These are phyloP conservation scores for Erebia epiphron DNA, from an alignment of 2,888 invertebrate species.

Conservation along the genomic window DNA sequence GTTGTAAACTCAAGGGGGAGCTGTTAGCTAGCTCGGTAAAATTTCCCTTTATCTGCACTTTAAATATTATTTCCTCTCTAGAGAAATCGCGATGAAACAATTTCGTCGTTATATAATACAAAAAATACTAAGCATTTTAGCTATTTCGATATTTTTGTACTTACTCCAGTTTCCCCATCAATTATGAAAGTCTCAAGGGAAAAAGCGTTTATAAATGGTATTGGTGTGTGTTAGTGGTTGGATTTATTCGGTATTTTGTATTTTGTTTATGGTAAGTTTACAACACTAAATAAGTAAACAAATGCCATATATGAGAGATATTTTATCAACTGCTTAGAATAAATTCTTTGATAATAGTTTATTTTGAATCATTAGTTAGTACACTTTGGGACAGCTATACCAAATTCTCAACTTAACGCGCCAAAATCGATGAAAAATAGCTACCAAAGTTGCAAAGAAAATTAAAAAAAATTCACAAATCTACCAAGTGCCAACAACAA, in stretches of 20 bases:
- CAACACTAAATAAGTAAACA: background rate
- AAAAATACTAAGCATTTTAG: constrained; percentile 1
- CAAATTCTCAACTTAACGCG: too few species aligned
- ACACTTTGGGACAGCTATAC: too few species aligned
- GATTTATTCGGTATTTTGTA: background rate
- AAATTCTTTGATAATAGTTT: too few species aligned
- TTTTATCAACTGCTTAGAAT: too few species aligned
- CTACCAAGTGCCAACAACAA: background rate
- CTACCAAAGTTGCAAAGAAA: background rate
- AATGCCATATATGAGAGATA: too few species aligned
- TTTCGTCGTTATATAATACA: constrained; percentile 18
- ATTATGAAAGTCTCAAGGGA: background rate
- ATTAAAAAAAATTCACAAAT: background rate
- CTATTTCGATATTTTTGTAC: constrained; percentile 1
- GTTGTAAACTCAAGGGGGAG: constrained; percentile 27
- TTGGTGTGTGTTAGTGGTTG: too few species aligned
- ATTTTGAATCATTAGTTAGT: too few species aligned
- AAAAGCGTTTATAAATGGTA: constrained; percentile 5
- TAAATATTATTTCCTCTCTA: constrained; percentile 17
- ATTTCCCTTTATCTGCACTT: constrained; percentile 31
- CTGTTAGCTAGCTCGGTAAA: constrained; percentile 33
- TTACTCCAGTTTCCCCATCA: constrained; percentile 3
- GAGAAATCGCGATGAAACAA: constrained; percentile 14
- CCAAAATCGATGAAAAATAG: too few species aligned
- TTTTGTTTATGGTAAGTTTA: background rate